Base-by-base conservation (phyloP, 2,888 invertebrate species). In the Dione vanillae region DNA sequence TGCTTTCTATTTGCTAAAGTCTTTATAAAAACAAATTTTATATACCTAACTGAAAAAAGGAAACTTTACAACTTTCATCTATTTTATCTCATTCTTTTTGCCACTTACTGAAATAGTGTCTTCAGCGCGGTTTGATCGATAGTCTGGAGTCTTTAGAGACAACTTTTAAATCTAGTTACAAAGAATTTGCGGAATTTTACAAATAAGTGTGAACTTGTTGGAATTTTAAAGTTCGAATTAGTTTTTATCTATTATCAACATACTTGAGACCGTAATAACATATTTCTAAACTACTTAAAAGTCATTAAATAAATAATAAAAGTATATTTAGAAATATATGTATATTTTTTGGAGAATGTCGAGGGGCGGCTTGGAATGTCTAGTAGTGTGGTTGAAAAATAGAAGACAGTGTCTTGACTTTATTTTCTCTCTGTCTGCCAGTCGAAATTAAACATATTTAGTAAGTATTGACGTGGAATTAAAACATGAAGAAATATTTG, bases 71-170 rank as follows among this genome's bases (percentile, higher is more conserved):
- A 43, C 20, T 59, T 59, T 14, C 11, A 59, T 59, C 41, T 10
- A 41, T 12, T 41, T 59, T 43, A 41, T 41, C 41, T 41, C 41
- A 41, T 20, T 59, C 20, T 41, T 41, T 59, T 59, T 43, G 20
- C 59, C 20, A 59, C 59, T 59, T 43, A 59, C 59, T 59, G 20
- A 43, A 59, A 41, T 59, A 59, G 59, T 59, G 59, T 14, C 59
- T 58, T 59, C 41, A 59, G 20, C 47, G 12, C 16, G 62, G 35
- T 62, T 47, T 62, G 62, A 62, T 62, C 47, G 37, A 62, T 62
- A 45, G 62, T 62, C 62, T 12, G 12, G 27, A 12, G 14, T 43
- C 47, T 62, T 47, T 19, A 47, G 27, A 37, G 47, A 62, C 8
- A 47, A 62, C 47, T 62, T 62, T 62, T 45, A 35, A 47, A 62